Evolutionary conservation across 2,113 vertebrate species (phyloP).

Genomic region (Podarcis muralis): DNA sequence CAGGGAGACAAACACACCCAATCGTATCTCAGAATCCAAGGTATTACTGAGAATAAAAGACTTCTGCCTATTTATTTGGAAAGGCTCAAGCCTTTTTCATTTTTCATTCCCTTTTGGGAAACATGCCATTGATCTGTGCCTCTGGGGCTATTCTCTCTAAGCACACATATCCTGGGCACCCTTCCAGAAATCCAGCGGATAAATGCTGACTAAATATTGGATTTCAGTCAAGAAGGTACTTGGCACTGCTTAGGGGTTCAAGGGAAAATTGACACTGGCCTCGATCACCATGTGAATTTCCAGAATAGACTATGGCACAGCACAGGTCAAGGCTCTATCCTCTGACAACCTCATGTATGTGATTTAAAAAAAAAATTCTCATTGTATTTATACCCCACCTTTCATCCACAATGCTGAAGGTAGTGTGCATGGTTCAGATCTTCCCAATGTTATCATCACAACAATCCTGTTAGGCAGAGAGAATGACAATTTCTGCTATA

Average conservation of each 20-base stretch:
- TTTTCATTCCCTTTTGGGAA: constrained; percentile 32
- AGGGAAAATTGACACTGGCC: constrained; percentile 44
- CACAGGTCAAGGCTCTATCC: constrained; percentile 35
- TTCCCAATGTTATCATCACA: no score
- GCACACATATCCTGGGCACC: constrained; percentile 46
- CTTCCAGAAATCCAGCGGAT: constrained; percentile 59
- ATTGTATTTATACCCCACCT: not conserved
- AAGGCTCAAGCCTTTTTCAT: constrained; percentile 31
- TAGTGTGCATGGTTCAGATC: not conserved
- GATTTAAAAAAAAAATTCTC: no score
- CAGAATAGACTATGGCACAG: constrained; percentile 34
- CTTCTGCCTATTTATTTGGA: constrained; percentile 29
- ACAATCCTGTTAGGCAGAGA: no score
- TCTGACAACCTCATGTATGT: not conserved
- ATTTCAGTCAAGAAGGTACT: constrained; percentile 63
- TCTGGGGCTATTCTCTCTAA: not conserved
- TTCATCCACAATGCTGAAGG: not conserved
- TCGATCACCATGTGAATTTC: constrained; percentile 30
- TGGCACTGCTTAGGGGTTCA: constrained; percentile 56
- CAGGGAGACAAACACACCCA: constrained; percentile 52
- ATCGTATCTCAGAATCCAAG: constrained; percentile 39
- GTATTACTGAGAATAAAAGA: not conserved
- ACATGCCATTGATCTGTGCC: constrained; percentile 30
- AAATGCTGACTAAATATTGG: constrained; percentile 57
- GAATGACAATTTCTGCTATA: no score